Evolutionary conservation across 2,888 invertebrate species (phyloP).

Genomic region (Sphinx pinastri): DNA sequence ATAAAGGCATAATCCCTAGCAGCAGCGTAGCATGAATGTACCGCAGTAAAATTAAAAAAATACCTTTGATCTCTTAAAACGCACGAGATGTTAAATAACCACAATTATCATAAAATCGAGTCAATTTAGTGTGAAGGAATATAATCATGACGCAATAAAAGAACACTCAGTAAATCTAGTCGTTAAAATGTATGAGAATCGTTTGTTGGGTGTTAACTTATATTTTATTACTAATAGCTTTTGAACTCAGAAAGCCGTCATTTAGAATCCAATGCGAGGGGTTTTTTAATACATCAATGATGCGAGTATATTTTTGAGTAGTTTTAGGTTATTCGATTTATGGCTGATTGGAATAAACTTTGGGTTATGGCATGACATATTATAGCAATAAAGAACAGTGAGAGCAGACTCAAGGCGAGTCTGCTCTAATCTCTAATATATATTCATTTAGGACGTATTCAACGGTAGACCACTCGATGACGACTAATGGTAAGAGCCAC

Average conservation of each 20-base stretch:
- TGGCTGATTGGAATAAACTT: background rate
- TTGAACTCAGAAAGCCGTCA: background rate
- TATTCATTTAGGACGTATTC: too few relatives aligned
- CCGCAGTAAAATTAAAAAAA: too few relatives aligned
- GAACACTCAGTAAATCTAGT: constrained; percentile 8
- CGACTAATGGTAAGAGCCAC: too few relatives aligned
- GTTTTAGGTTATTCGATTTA: background rate
- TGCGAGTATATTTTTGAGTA: background rate
- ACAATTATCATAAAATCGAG: constrained; percentile 7
- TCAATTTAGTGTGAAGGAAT: constrained; percentile 6
- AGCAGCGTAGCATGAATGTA: too few relatives aligned
- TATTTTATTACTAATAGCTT: constrained; percentile 14
- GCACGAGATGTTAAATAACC: background rate
- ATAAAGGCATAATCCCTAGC: too few relatives aligned
- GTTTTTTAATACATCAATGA: too few relatives aligned
- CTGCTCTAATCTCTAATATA: too few relatives aligned
- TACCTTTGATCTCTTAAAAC: too few relatives aligned
- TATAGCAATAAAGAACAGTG: too few relatives aligned
- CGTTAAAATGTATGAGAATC: constrained; percentile 11
- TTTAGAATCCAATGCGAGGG: background rate
- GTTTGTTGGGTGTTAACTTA: background rate
- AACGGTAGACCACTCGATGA: too few relatives aligned
- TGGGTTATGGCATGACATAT: background rate
- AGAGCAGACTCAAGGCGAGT: too few relatives aligned
- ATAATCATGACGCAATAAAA: constrained; percentile 11